These are phyloP conservation scores for Nycteola revayana DNA, from an alignment of 2,888 invertebrate genomes.

Conservation along the genomic window DNA sequence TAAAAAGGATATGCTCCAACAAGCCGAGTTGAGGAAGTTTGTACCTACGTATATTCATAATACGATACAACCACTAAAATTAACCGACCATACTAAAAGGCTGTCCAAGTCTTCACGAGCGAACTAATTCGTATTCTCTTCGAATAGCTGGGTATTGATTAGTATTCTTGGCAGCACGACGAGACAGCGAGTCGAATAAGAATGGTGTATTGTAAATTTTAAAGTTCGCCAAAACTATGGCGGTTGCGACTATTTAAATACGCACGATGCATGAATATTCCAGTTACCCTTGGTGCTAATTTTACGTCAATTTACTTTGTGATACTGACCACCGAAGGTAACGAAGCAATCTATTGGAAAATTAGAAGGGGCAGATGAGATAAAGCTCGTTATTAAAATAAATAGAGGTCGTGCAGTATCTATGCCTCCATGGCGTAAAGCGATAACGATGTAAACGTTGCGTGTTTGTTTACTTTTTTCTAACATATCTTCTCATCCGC, in stretches of 20 bases:
- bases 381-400: slow-evolving; percentile 42
- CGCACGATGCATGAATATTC: slow-evolving; percentile 35
- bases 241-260: slow-evolving; percentile 46
- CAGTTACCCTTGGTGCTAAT: slow-evolving; percentile 32
- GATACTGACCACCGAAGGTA: slow-evolving; percentile 36
- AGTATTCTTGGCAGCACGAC: slow-evolving; percentile 59
- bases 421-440: slow-evolving; percentile 13
- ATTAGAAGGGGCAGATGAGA: slow-evolving; percentile 51
- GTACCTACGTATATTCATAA: slow-evolving; percentile 61
- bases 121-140: slow-evolving; percentile 28
- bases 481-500: slow-evolving; percentile 46
- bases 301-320: slow-evolving; percentile 36
- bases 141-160: slow-evolving; percentile 46
- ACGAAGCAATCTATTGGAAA: slow-evolving; percentile 61
- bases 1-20: slow-evolving; percentile 60
- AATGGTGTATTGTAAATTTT: slow-evolving; percentile 63
- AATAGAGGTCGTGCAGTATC: slow-evolving; percentile 26
- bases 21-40: slow-evolving; percentile 55
- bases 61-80: slow-evolving; percentile 56
- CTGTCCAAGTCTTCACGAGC: slow-evolving; percentile 23
- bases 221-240: slow-evolving; percentile 63
- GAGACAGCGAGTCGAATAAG: slow-evolving; percentile 53
- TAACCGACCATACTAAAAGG: slow-evolving; percentile 47
- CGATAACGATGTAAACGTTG: slow-evolving; percentile 20
- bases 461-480: slow-evolving; percentile 59